Evolutionary conservation across 2,113 vertebrate genomes (phyloP).

Genomic region (Cephalophus harveyi): DNA sequence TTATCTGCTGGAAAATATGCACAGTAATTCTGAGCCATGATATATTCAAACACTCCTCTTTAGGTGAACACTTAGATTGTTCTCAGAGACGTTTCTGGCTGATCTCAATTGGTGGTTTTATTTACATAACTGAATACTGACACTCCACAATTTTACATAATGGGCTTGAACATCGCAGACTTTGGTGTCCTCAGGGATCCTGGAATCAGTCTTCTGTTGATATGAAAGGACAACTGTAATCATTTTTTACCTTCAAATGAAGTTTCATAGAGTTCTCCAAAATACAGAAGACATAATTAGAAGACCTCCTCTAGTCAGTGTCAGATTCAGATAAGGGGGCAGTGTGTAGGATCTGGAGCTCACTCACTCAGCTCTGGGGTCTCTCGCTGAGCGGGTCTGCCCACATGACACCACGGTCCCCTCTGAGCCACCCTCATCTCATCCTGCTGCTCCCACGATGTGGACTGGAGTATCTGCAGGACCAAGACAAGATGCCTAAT

Average conservation of each 20-base stretch:
- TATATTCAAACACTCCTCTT: not conserved
- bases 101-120: not conserved
- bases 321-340: not conserved
- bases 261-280: not conserved
- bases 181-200: not conserved
- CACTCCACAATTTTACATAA: not conserved
- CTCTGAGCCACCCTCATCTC: not conserved
- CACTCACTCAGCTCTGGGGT: not conserved
- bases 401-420: fast-evolving
- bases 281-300: not conserved
- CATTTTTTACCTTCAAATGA: not conserved
- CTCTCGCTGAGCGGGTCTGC: not conserved
- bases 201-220: not conserved
- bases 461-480: not conserved
- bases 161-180: not conserved
- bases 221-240: not conserved
- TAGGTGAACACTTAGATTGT: not conserved
- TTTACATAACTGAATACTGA: not conserved
- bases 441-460: fast-evolving
- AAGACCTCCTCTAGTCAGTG: not conserved
- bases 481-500: not conserved
- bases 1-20: not conserved
- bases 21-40: not conserved
- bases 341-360: fast-evolving
- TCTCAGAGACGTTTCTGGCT: not conserved